Evolutionary conservation across 1,140 invertebrate genomes (phyloP), one percentile per base, ranked within the genome.

Genomic region (Tribolium madens): DNA sequence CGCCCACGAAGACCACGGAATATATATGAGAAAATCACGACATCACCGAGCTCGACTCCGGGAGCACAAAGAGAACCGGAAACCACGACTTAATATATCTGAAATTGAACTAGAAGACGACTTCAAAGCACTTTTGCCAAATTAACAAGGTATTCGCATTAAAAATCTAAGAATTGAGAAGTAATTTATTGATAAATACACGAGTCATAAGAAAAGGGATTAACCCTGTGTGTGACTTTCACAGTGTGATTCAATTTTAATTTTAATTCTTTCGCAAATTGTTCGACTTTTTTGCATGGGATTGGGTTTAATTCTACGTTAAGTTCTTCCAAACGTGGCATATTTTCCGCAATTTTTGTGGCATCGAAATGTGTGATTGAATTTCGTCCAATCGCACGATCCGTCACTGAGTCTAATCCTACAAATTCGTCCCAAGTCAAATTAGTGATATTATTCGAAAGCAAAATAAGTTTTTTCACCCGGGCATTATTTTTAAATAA

Each of bases 11-110:
- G 57, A 78, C 73, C 47, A 13, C 72, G 50, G 73, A 75, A 78
- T 78, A 75, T 78, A 78, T 78, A 78, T 75, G 73, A 78, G 77
- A 78, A 57, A 75, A 76, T 76, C 73, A 73, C 60, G 60, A 74
- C 71, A 60, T 21, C 76, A 77, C 46, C 70, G 46, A 10, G n/a
- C 10, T n/a, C 13, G 18, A 12, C 21, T 12, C 46, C 18, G 15
- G 70, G 46, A 33, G 50, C 70, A 72, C 47, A 72, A 72, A 53
- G 50, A 13, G 46, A 72, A 50, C 12, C 70, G 70, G 70, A 72
- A 52, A 50, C 70, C 47, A 53, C 47, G 70, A 53, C 70, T 72
- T 72, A 72, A 72, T 72, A 72, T 50, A 72, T 48, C 57, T 14
- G 26, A 64, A 64, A 64, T 64, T 64, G 57, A 33, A 33, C 9